Evolutionary conservation across 2,888 invertebrate species (phyloP).

Genomic region (Azorinus chamasolen): DNA sequence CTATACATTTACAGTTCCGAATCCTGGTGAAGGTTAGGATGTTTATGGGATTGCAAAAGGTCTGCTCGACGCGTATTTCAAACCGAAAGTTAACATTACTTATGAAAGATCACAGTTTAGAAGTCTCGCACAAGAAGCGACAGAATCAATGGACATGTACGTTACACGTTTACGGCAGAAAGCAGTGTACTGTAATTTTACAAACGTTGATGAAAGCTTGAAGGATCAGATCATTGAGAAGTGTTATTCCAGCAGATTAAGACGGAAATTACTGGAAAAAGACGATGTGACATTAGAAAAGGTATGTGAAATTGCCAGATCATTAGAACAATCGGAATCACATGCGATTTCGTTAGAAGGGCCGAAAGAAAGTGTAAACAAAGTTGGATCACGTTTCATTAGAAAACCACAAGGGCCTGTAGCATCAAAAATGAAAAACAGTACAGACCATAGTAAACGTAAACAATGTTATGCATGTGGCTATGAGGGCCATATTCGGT

Average conservation of each 20-base stretch:
- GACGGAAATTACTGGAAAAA: slow-evolving; percentile 41
- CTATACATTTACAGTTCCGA: slow-evolving; percentile 21
- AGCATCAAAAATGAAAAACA: neutral
- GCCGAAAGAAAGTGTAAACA: neutral
- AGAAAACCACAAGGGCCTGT: neutral
- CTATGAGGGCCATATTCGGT: neutral
- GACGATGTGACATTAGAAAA: slow-evolving; percentile 28
- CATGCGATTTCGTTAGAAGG: neutral
- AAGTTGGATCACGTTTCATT: neutral
- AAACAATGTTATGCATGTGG: neutral
- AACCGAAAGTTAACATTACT: slow-evolving; percentile 33
- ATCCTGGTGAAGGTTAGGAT: slow-evolving; percentile 34
- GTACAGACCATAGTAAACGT: neutral
- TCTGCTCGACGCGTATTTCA: slow-evolving; percentile 32
- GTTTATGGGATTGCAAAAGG: slow-evolving; percentile 24
- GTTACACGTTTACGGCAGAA: neutral
- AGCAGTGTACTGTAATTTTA: neutral
- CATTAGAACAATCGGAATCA: neutral
- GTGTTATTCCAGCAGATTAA: slow-evolving; percentile 24
- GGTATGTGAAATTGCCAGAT: slow-evolving; percentile 12
- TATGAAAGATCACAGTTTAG: neutral
- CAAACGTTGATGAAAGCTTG: neutral
- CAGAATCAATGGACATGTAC: neutral
- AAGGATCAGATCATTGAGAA: slow-evolving; percentile 37
- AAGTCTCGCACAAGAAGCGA: neutral